A percentile compares a stretch with the other conserved stretches of the same genome.
These are phyloP conservation scores for Anthopleura xanthogrammica DNA, from an alignment of 92 coral and sea anemone species.

Conservation along the genomic window DNA sequence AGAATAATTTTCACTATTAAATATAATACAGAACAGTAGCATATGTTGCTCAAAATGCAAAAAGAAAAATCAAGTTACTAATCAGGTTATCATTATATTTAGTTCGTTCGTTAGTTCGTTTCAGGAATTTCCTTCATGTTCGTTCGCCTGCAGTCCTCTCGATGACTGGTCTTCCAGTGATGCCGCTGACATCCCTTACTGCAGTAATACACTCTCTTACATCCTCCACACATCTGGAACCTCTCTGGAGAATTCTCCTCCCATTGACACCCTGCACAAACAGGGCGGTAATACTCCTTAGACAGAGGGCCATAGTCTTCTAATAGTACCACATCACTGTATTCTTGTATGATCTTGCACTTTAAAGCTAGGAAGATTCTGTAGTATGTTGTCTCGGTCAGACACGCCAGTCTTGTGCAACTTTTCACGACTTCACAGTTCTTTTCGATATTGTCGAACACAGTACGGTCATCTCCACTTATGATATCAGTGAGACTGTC, in stretches of 20 bases:
- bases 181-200: constrained; percentile 26
- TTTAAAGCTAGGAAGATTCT: constrained; percentile 20
- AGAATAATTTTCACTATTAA: no score
- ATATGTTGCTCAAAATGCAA: no score
- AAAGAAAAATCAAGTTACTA: no score
- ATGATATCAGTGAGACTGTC: constrained; percentile 14
- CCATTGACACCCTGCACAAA: constrained; percentile 34
- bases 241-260: constrained; percentile 15
- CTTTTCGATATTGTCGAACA: constrained; percentile 8
- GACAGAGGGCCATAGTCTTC: constrained; percentile 5
- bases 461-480: background rate
- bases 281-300: constrained; percentile 8
- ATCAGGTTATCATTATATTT: no score
- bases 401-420: constrained; percentile 17
- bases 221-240: constrained; percentile 30
- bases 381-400: constrained; percentile 7
- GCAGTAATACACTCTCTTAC: constrained; percentile 33
- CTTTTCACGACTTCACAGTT: constrained; percentile 1
- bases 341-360: constrained; percentile 29
- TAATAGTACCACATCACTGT: constrained; percentile 4
- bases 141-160: background rate
- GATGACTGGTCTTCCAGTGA: constrained; percentile 32
- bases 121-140: background rate
- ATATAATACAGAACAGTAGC: no score
- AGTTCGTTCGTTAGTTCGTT: background rate